These are phyloP conservation scores for Motacilla alba DNA, from an alignment of 2,113 vertebrate genomes.

Conservation along the genomic window DNA sequence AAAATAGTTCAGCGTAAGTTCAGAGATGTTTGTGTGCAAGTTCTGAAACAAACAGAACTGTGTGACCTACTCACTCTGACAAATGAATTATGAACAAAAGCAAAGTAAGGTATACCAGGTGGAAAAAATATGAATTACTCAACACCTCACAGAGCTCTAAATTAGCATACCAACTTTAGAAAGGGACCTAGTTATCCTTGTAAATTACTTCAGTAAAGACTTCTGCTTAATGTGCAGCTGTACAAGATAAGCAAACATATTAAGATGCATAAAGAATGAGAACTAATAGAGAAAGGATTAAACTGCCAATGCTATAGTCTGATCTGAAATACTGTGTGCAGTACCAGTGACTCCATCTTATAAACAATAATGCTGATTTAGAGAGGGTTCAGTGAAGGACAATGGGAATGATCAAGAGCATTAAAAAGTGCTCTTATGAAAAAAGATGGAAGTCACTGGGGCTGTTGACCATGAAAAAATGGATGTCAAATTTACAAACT, in stretches of 20 bases:
- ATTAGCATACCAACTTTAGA: constrained; percentile 37
- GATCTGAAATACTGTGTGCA: constrained; percentile 52
- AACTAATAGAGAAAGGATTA: constrained; percentile 65
- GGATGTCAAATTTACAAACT: constrained; percentile 3
- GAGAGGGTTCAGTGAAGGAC: constrained; percentile 55
- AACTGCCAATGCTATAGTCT: constrained; percentile 37
- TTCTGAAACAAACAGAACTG: constrained; percentile 37
- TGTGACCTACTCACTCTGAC: constrained; percentile 32
- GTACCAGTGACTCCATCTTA: constrained; percentile 46
- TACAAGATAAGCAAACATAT: constrained; percentile 65
- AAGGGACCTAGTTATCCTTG: constrained; percentile 46
- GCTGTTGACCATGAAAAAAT: constrained; percentile 14
- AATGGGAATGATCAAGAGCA: constrained; percentile 47
- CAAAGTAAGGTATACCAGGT: constrained; percentile 16
- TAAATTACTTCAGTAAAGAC: constrained; percentile 60
- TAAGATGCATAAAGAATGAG: constrained; percentile 61
- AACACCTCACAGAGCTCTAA: constrained; percentile 50
- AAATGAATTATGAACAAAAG: constrained; percentile 48
- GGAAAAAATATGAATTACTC: constrained; percentile 54
- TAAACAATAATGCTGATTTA: constrained; percentile 61
- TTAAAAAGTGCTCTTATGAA: constrained; percentile 32
- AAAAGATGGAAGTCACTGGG: background rate
- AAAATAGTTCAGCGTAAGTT: constrained; percentile 45
- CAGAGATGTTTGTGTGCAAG: constrained; percentile 24
- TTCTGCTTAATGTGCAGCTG: constrained; percentile 53